phyloP scores from a whole-genome alignment of 1,140 invertebrate genomes.

The Zaprionus inermis region DNA sequence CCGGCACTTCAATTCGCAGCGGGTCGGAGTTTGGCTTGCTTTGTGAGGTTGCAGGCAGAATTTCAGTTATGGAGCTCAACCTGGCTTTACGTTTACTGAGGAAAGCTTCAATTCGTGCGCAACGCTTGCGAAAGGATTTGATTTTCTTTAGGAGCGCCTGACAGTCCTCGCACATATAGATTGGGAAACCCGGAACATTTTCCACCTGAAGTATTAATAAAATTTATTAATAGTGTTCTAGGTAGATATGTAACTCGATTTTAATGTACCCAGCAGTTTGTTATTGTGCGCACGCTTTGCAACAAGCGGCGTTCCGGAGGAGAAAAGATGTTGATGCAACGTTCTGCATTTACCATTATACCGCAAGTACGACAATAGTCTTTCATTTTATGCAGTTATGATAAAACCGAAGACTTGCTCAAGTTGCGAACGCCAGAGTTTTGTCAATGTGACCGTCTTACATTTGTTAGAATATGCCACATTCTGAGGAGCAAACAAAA shows the following conservation, averaged over 20 bases:
- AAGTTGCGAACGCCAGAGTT: constrained; percentile 4
- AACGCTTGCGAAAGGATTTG: constrained; percentile 56
- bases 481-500: not conserved
- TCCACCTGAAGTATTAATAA: constrained; percentile 39
- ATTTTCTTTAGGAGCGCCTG: constrained; percentile 52
- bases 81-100: constrained; percentile 42
- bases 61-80: not conserved
- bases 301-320: constrained; percentile 32
- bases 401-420: constrained; percentile 19
- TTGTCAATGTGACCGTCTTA: constrained; percentile 5
- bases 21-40: constrained; percentile 36
- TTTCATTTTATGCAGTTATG: constrained; percentile 49
- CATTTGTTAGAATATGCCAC: not conserved
- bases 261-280: constrained; percentile 62
- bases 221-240: constrained; percentile 2
- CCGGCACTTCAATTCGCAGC: constrained; percentile 31
- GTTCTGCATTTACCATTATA: constrained; percentile 36
- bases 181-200: constrained; percentile 45
- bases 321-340: constrained; percentile 51
- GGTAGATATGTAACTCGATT: not conserved
- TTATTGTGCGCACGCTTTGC: constrained; percentile 46
- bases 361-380: constrained; percentile 65
- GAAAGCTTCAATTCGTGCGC: constrained; percentile 59
- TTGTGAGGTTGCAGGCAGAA: not conserved
- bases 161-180: constrained; percentile 49